Percentiles rank a stretch among this genome's conserved stretches.
Evolutionary conservation across 2,888 invertebrate genomes (phyloP).

Genomic region (Drosophila kuntzei): DNA sequence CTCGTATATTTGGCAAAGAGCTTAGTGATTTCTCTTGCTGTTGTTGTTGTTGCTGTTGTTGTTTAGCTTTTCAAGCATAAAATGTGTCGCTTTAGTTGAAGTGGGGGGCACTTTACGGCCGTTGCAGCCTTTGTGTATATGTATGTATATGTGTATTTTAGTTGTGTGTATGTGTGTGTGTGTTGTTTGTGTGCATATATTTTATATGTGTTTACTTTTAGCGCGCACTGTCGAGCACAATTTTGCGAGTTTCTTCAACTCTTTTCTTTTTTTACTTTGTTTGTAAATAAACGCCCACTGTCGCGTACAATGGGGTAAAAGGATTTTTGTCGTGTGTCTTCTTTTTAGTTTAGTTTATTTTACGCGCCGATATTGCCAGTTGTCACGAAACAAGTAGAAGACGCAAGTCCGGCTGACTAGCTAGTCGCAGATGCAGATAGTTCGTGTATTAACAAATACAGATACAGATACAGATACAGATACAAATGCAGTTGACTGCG

Average conservation of each 20-base stretch:
- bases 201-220: constrained; percentile 58
- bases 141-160: constrained; percentile 18
- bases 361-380: constrained; percentile 36
- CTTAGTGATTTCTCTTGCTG: constrained; percentile 52
- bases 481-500: constrained; percentile 25
- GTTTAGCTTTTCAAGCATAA: constrained; percentile 66
- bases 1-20: constrained; percentile 63
- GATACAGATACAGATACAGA: constrained; percentile 26
- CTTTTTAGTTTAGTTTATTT: constrained; percentile 8
- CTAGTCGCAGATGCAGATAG: not conserved
- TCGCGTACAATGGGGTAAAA: constrained; percentile 12
- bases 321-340: not conserved
- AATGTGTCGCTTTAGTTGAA: constrained; percentile 67
- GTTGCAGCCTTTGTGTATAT: constrained; percentile 45
- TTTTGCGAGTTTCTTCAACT: constrained; percentile 58
- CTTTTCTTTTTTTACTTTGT: constrained; percentile 40
- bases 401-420: constrained; percentile 61
- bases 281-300: constrained; percentile 52
- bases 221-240: constrained; percentile 64
- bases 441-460: constrained; percentile 10
- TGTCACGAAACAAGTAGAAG: constrained; percentile 24
- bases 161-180: constrained; percentile 21
- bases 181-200: constrained; percentile 31
- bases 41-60: constrained; percentile 51
- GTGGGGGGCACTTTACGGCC: constrained; percentile 68